phyloP scores from a whole-genome alignment of 2,113 vertebrate genomes.

The Pelobates fuscus region DNA sequence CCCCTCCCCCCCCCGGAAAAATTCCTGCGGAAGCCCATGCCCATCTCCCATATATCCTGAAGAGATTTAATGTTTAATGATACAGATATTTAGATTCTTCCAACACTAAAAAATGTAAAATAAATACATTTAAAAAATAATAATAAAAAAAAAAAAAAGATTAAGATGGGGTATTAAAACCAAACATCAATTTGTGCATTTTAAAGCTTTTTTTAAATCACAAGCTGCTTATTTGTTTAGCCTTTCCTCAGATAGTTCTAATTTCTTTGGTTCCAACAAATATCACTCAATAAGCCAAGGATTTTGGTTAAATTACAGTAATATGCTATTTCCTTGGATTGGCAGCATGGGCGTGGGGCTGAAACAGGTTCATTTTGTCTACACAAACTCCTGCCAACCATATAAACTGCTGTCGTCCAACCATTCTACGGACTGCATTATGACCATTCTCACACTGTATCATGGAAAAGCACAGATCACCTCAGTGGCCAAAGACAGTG shows the following conservation, averaged over 20 bases:
- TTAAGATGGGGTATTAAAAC: not conserved
- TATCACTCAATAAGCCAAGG: not conserved
- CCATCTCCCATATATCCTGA: too few species aligned
- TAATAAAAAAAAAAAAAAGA: not conserved
- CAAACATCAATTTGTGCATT: too few species aligned
- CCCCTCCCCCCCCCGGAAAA: too few species aligned
- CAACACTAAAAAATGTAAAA: not conserved
- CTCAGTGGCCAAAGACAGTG: constrained; percentile 29
- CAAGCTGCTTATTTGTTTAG: too few species aligned
- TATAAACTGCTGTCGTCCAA: constrained; percentile 31
- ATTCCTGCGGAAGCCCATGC: too few species aligned
- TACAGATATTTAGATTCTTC: too few species aligned
- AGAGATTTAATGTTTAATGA: too few species aligned
- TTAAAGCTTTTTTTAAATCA: too few species aligned
- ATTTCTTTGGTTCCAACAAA: not conserved
- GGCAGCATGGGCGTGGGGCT: constrained; percentile 38
- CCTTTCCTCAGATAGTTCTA: not conserved
- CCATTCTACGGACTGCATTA: constrained; percentile 27
- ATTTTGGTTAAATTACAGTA: constrained; percentile 36
- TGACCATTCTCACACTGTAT: not conserved
- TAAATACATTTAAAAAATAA: not conserved
- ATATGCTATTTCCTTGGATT: constrained; percentile 42
- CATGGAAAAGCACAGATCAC: constrained; percentile 43
- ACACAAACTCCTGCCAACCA: constrained; percentile 26
- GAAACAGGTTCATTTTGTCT: constrained; percentile 44